These are phyloP conservation scores for Pseudachorutes palmiensis DNA, from an alignment of 1,140 invertebrate species.

Conservation along the genomic window DNA sequence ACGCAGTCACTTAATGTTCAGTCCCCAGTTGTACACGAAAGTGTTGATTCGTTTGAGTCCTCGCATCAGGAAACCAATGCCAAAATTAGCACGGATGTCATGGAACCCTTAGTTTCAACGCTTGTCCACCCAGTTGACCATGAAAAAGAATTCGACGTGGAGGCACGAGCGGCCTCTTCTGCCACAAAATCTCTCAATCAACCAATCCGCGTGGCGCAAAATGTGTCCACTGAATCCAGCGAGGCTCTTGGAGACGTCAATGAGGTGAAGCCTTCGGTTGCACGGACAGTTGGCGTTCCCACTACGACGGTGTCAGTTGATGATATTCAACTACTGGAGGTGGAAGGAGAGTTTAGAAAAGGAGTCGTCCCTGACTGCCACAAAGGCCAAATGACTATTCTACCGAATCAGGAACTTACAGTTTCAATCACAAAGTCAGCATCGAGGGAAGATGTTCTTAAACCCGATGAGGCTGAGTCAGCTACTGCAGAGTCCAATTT, in stretches of 20 bases:
- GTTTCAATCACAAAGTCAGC: conserved; percentile 3
- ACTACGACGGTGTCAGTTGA: neutral
- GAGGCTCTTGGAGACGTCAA: neutral
- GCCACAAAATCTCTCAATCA: neutral
- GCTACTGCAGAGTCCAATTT: neutral
- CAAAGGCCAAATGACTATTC: neutral
- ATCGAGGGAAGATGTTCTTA: neutral
- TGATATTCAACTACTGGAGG: neutral
- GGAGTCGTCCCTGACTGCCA: neutral
- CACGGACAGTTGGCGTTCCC: neutral
- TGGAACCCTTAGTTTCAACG: neutral
- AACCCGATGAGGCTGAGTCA: neutral
- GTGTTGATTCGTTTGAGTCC: neutral
- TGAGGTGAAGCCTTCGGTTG: neutral
- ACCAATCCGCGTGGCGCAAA: neutral
- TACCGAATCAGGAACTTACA: neutral
- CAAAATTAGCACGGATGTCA: neutral
- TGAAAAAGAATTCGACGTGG: neutral
- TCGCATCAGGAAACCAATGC: neutral
- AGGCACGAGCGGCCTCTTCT: neutral
- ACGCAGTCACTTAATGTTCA: neutral
- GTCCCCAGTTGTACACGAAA: neutral
- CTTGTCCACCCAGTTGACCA: neutral
- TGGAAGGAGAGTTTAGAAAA: neutral
- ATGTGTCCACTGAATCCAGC: neutral